Conservation (phyloP, 2,797 vertebrate genomes). For the Aeoliscus strigatus region DNA sequence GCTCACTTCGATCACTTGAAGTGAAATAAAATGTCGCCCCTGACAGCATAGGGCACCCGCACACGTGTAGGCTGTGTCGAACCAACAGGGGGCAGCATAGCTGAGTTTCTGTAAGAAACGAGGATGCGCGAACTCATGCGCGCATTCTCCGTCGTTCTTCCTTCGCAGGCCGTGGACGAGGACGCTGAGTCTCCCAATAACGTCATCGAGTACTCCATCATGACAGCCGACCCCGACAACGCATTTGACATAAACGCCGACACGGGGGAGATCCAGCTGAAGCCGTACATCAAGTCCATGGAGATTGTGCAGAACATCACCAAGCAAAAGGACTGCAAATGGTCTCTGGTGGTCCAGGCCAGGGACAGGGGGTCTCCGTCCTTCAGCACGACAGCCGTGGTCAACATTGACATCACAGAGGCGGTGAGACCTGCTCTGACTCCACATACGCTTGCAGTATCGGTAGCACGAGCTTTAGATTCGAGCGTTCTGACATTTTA, state of each 20-base stretch:
- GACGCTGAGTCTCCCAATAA: conserved; percentile 97
- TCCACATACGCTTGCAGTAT: too few species aligned
- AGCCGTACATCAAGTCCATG: conserved; percentile 90
- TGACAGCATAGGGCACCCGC: too few species aligned
- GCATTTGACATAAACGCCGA: conserved; percentile 91
- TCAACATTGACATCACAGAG: conserved; percentile 94
- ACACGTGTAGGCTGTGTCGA: too few species aligned
- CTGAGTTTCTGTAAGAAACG: too few species aligned
- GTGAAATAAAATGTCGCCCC: too few species aligned
- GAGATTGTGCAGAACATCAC: conserved; percentile 94
- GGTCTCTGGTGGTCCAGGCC: conserved; percentile 94
- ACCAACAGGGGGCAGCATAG: too few species aligned
- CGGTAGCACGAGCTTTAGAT: too few species aligned
- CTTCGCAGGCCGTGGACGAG: conserved; percentile 84
- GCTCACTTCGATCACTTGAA: too few species aligned
- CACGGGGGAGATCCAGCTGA: conserved; percentile 91
- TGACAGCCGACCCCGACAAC: conserved; percentile 89
- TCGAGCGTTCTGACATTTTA: too few species aligned
- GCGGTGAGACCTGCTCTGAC: conserved; percentile 85
- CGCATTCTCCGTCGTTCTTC: too few species aligned
- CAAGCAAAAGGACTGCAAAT: conserved; percentile 81
- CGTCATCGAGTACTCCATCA: conserved; percentile 94
- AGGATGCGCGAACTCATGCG: too few species aligned
- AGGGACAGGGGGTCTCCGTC: conserved; percentile 91
- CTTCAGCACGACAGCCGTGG: conserved; percentile 90